A percentile compares a stretch with the other conserved stretches of the same genome.
Conservation (phyloP, 1,140 invertebrate species). For the Penaeus japonicus region DNA sequence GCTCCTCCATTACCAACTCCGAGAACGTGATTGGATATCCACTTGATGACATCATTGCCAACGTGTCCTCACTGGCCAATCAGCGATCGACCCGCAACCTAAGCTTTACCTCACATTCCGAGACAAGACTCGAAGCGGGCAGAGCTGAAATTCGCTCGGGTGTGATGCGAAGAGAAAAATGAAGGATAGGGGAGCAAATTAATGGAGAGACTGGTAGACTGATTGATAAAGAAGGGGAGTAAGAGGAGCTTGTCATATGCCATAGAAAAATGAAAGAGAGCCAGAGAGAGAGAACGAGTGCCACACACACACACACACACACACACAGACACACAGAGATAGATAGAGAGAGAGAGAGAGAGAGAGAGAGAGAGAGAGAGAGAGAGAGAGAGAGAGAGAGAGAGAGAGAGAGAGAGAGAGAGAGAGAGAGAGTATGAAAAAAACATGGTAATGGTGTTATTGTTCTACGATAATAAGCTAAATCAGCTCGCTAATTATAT, state of each 20-base stretch:
- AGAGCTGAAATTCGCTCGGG: too few relatives aligned
- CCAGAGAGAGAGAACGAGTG: background rate
- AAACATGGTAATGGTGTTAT: too few relatives aligned
- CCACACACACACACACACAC: background rate
- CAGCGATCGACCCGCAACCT: too few relatives aligned
- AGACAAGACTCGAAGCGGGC: too few relatives aligned
- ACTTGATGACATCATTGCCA: too few relatives aligned
- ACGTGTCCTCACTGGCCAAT: too few relatives aligned
- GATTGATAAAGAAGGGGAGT: background rate
- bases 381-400: background rate
- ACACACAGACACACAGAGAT: background rate
- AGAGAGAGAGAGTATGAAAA: background rate
- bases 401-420: background rate
- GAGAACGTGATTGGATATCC: too few relatives aligned
- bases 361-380: background rate
- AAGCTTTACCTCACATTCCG: too few relatives aligned
- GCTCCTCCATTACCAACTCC: too few relatives aligned
- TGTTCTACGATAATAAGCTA: too few relatives aligned
- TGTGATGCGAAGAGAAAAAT: background rate
- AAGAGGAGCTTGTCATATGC: background rate
- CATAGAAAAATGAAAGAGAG: background rate
- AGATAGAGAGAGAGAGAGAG: conserved; percentile 4
- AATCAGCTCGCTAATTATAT: too few relatives aligned
- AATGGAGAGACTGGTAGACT: background rate
- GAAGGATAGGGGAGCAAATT: background rate